Evolutionary conservation across 92 coral and sea anemone genomes (phyloP).

Genomic region (Bergia puertoricense): DNA sequence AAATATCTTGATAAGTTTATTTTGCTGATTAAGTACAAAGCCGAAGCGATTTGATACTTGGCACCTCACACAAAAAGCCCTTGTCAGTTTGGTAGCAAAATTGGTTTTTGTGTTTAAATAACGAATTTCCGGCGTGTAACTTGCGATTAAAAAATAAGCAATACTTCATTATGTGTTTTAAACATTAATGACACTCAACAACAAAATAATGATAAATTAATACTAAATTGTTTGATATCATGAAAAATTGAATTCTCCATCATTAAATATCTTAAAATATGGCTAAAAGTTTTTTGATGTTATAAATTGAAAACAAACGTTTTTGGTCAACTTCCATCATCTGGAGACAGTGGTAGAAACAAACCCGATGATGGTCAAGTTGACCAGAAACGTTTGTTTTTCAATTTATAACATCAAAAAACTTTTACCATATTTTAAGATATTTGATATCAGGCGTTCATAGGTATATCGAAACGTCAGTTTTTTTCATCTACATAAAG

Average conservation of each 20-base stretch:
- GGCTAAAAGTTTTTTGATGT: too few species aligned
- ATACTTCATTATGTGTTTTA: neutral
- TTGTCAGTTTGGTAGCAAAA: neutral
- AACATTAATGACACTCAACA: neutral
- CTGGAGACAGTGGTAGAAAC: too few species aligned
- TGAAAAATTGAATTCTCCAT: too few species aligned
- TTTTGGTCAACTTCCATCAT: too few species aligned
- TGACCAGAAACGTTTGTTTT: too few species aligned
- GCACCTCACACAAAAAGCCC: neutral
- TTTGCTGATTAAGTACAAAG: neutral
- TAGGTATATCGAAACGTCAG: neutral
- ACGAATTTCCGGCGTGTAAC: neutral
- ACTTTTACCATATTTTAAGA: too few species aligned
- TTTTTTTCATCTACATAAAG: neutral
- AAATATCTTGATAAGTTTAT: neutral
- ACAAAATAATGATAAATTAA: neutral
- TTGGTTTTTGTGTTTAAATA: neutral
- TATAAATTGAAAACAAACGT: too few species aligned
- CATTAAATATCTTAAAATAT: too few species aligned
- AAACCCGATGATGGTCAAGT: too few species aligned
- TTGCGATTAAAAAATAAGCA: neutral
- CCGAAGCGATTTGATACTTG: neutral
- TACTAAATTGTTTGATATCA: too few species aligned
- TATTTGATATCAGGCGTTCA: too few species aligned
- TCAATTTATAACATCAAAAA: too few species aligned